These are phyloP conservation scores for Laodelphax striatellus DNA, from an alignment of 1,140 invertebrate genomes.

Conservation along the genomic window DNA sequence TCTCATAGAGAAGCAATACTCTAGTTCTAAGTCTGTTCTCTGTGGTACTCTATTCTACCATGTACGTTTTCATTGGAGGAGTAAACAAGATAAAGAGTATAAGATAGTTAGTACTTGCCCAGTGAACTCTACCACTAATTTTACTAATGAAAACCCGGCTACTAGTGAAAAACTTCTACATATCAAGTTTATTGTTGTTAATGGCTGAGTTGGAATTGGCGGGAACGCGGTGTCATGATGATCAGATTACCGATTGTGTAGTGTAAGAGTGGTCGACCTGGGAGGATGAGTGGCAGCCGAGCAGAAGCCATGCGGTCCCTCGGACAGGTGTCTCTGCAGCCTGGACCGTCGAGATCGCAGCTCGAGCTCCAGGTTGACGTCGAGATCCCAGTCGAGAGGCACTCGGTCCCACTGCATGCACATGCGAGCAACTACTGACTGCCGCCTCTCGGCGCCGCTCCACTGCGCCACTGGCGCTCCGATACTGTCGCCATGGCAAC, in stretches of 20 bases:
- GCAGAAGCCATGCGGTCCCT: not conserved
- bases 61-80: too few species aligned
- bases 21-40: too few species aligned
- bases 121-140: too few species aligned
- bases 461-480: not conserved
- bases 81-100: too few species aligned
- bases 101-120: too few species aligned
- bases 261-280: not conserved
- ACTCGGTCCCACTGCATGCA: constrained; percentile 1
- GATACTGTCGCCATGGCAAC: not conserved
- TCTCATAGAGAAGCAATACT: too few species aligned
- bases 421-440: not conserved
- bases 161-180: too few species aligned
- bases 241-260: not conserved
- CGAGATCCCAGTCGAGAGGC: not conserved
- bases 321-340: not conserved
- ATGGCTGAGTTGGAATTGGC: too few species aligned
- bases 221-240: too few species aligned
- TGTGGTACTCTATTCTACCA: too few species aligned
- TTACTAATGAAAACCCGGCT: too few species aligned
- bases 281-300: not conserved
- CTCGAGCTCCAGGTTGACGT: constrained; percentile 2
- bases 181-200: too few species aligned
- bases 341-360: not conserved
- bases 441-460: not conserved